Evolutionary conservation across 2,888 invertebrate genomes (phyloP), one percentile per base, ranked within the genome.

Genomic region (Agriopis marginaria): DNA sequence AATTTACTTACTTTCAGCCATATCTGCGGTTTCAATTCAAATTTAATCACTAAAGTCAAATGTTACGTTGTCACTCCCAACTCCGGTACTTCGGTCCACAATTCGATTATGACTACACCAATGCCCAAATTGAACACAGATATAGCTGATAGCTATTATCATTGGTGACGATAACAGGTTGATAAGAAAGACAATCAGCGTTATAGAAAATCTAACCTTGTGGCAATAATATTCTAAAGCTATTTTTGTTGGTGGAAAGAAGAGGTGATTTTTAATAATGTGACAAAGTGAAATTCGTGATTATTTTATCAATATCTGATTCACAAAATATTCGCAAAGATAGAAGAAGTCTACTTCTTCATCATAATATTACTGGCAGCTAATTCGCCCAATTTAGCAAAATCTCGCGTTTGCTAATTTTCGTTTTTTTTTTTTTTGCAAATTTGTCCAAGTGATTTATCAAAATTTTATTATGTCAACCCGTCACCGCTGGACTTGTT

Each of bases 1-100:
- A 14, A 47, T 39, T 56, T 50, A 66, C 66, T 70, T 61, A 55
- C 70, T 60, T 12, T 62, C 55, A 14, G 47, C 65, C 71, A 71
- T 70, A 42, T 23, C 60, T 59, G 11, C 10, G 14, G 14, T 40
- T 8, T 32, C n/a, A 10, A 56, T 42, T 17, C 2, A 42, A 42
- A 42, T 32, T 39, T 23, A 12, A 56, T 3, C 23, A 11, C 51
- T 63, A 17, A 7, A 62, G 55, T 14, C 12, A 17, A 58, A 17
- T 51, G 12, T 44, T 12, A 59, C 17, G 11, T 47, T 59, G 9
- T 12, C 45, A 59, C 45, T 47, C 5, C 10, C n/a, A 47, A 59
- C 17, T 32, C 55, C 7, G 14, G 55, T 44, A 62, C n/a, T 56
- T 61, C 42, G 12, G 14, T 56, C 14, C 3, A 44, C 44, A 14